Conservation (phyloP, 2,113 vertebrate genomes). For the Pachycephala philippinensis region DNA sequence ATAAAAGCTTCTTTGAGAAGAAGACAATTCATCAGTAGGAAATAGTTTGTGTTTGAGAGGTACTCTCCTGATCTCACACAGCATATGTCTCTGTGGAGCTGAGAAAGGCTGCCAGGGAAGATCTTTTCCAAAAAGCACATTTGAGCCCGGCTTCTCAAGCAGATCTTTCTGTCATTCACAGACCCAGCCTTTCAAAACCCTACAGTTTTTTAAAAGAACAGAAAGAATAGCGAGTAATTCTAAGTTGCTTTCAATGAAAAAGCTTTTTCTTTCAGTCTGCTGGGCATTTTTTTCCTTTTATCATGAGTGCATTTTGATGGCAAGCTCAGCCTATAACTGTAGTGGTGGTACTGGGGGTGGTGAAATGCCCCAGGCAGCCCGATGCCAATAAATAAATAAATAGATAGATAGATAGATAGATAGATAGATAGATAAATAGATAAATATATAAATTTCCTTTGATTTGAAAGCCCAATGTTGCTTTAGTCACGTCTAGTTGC, state of each 20-base stretch:
- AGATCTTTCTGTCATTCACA: constrained; percentile 27
- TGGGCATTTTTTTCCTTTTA: background rate
- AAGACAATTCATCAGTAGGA: background rate
- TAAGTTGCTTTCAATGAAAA: background rate
- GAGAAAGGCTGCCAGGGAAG: constrained; percentile 31
- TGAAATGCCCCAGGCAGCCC: background rate
- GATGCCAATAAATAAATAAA: background rate
- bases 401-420: background rate
- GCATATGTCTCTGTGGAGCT: constrained; percentile 5
- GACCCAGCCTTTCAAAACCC: background rate
- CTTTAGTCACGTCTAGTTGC: background rate
- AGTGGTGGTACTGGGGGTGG: background rate
- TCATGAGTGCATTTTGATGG: background rate
- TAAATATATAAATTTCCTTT: background rate
- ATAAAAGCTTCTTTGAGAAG: constrained; percentile 15
- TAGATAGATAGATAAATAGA: background rate
- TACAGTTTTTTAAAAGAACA: background rate
- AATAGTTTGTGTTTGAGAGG: background rate
- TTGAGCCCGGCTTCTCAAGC: constrained; percentile 8
- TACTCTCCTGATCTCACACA: background rate
- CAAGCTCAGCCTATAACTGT: background rate
- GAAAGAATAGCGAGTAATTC: background rate
- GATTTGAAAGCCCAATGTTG: background rate
- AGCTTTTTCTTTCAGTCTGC: background rate
- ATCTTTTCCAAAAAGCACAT: background rate